phyloP scores from a whole-genome alignment of 2,113 vertebrate genomes.

The Colius striatus region DNA sequence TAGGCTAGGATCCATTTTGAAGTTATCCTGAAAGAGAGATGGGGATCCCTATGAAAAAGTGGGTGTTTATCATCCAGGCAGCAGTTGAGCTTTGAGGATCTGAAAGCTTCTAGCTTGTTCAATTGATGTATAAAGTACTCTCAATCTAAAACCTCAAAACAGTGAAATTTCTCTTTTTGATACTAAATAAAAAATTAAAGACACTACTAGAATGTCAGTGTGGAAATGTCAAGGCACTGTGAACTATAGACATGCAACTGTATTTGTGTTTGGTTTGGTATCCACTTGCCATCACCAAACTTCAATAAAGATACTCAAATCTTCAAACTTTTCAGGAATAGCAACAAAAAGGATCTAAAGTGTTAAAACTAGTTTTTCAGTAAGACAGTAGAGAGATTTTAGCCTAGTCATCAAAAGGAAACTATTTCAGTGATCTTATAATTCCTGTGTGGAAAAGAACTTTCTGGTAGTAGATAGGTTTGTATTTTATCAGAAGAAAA shows the following conservation, averaged over 20 bases:
- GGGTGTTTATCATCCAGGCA: rapidly evolving
- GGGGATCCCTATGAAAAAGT: background rate
- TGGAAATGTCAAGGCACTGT: background rate
- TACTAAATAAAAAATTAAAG: background rate
- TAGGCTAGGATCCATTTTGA: background rate
- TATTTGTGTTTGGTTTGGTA: background rate
- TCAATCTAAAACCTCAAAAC: background rate
- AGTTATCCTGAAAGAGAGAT: background rate
- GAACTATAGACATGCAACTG: background rate
- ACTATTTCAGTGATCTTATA: background rate
- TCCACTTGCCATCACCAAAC: background rate
- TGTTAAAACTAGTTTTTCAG: background rate
- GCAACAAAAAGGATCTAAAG: background rate
- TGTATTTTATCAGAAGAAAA: background rate
- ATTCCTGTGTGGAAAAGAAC: background rate
- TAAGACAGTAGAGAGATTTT: background rate
- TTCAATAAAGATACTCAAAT: background rate
- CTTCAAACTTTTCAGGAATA: background rate
- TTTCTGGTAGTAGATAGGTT: background rate
- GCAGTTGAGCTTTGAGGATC: background rate
- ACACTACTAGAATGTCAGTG: background rate
- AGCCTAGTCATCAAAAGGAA: background rate
- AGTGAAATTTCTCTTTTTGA: background rate
- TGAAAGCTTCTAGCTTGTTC: background rate
- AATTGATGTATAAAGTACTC: background rate